These are phyloP conservation scores for Syngnathus rostellatus DNA, from an alignment of 2,797 vertebrate species.

Conservation along the genomic window DNA sequence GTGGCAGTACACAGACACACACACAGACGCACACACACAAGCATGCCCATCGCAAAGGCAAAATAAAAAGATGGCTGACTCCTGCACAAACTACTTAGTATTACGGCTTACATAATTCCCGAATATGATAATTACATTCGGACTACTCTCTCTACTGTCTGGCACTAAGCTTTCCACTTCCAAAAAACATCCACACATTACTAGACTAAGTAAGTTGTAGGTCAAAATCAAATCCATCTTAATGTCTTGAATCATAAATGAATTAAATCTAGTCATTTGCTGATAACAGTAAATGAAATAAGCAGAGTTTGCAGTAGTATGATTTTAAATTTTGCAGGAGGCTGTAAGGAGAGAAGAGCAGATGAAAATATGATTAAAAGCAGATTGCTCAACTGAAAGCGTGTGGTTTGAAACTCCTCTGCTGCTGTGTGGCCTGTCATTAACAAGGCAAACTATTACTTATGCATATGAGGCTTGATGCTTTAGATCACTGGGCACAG, in stretches of 20 bases:
- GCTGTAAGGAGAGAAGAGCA: neutral
- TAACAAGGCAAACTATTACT: neutral
- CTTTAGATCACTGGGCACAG: constrained; percentile 2
- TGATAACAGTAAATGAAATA: neutral
- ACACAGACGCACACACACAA: neutral
- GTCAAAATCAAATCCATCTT: neutral
- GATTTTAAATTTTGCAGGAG: neutral
- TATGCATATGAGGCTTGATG: neutral
- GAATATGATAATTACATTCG: neutral
- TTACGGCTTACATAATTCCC: neutral
- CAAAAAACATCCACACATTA: neutral
- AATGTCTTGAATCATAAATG: neutral
- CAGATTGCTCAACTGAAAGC: neutral
- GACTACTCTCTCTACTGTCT: neutral
- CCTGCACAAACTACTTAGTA: neutral
- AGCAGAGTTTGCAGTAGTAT: neutral
- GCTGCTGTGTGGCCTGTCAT: neutral
- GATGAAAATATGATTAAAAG: neutral
- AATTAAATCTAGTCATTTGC: neutral
- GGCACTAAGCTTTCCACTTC: neutral
- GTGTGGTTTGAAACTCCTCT: neutral
- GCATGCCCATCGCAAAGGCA: neutral
- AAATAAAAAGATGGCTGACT: neutral
- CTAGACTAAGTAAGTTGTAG: neutral
- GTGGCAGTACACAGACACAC: neutral